Evolutionary conservation across 30 jellyfish, hydroid and myxozoan genomes (phyloP).

Genomic region (Catostylus mosaicus): DNA sequence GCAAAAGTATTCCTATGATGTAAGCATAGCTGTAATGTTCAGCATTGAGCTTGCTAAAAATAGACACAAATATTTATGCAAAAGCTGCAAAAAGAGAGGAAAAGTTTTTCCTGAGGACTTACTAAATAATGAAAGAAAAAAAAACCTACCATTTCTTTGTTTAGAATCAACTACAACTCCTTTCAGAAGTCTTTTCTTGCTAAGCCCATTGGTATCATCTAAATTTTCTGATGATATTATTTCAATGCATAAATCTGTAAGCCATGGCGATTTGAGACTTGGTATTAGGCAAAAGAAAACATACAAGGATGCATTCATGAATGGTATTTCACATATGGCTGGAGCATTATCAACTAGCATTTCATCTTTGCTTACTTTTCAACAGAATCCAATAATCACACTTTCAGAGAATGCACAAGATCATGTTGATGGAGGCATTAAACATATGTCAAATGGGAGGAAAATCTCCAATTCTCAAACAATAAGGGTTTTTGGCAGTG

Average conservation of each 20-base stretch:
- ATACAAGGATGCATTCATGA: background rate
- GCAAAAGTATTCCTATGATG: constrained; percentile 14
- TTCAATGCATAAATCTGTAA: background rate
- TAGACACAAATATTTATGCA: constrained; percentile 53
- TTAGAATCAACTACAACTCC: constrained; percentile 68
- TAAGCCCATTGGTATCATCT: constrained; percentile 81
- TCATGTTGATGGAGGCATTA: background rate
- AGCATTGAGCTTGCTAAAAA: constrained; percentile 79
- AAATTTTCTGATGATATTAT: constrained; percentile 19
- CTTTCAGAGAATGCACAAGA: background rate
- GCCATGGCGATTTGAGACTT: constrained; percentile 22
- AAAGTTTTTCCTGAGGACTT: constrained; percentile 41
- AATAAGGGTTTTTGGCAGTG: constrained; percentile 62
- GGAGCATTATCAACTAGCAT: constrained; percentile 47
- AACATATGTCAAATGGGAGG: background rate
- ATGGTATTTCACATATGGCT: constrained; percentile 31
- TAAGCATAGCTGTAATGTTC: constrained; percentile 55
- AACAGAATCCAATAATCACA: background rate
- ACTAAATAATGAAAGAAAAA: constrained; percentile 1
- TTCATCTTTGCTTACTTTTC: constrained; percentile 2
- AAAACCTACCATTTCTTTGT: constrained; percentile 55
- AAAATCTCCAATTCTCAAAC: background rate
- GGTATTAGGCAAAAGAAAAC: background rate
- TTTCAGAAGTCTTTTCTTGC: constrained; percentile 70
- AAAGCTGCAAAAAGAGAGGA: constrained; percentile 30